Conservation (phyloP, 2,888 invertebrate genomes). For the Aphodius sticticus region DNA sequence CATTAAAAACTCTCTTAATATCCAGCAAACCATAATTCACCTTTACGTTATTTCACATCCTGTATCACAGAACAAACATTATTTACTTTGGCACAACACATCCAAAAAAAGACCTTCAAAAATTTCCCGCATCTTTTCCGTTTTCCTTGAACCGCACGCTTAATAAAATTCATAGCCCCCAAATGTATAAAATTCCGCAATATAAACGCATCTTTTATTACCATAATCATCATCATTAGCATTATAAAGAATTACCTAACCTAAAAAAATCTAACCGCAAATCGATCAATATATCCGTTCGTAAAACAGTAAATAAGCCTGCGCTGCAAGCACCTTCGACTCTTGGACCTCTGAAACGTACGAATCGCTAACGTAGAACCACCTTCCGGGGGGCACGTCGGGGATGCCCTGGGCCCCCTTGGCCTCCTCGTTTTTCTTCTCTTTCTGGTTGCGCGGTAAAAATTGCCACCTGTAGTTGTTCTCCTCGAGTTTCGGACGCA, state of each 20-base stretch:
- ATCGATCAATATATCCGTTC: constrained; percentile 79
- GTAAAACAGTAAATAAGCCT: constrained; percentile 97
- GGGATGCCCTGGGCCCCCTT: constrained; percentile 57
- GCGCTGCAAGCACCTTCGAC: constrained; percentile 80
- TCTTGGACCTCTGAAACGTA: constrained; percentile 84
- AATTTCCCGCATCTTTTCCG: neutral
- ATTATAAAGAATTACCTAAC: neutral
- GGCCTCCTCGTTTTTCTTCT: constrained; percentile 56
- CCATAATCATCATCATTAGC: neutral
- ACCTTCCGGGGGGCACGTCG: constrained; percentile 74
- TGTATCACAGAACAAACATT: neutral
- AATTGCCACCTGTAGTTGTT: constrained; percentile 79
- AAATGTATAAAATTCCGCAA: neutral
- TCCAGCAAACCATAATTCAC: too few species aligned
- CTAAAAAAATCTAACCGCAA: neutral
- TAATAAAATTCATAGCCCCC: neutral
- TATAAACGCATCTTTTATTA: neutral
- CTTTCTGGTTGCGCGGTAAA: constrained; percentile 63
- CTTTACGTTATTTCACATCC: neutral
- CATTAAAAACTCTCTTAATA: too few species aligned
- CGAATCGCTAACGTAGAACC: constrained; percentile 95
- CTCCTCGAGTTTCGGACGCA: constrained; percentile 68
- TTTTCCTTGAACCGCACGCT: too few species aligned
- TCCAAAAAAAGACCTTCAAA: too few species aligned
- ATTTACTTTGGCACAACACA: neutral